These are phyloP conservation scores for Orussus abietinus DNA, from an alignment of 1,140 invertebrate species.

Conservation along the genomic window DNA sequence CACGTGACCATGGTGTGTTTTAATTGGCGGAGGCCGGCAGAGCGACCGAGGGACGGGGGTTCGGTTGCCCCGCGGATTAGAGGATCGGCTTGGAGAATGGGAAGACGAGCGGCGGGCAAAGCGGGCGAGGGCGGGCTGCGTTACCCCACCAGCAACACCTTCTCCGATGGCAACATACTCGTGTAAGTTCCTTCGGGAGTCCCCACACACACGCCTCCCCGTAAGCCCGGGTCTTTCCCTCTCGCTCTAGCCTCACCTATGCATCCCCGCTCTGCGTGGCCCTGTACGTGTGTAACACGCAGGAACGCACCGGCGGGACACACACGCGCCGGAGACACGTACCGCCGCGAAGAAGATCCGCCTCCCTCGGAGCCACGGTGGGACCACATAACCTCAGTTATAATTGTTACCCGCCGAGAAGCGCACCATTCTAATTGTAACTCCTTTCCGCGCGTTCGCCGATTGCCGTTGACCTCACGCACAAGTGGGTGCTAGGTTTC, in stretches of 20 bases:
- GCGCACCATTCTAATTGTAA: conserved; percentile 31
- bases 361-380: conserved; percentile 23
- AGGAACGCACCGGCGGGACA: conserved; percentile 15
- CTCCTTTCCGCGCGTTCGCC: neutral
- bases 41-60: conserved; percentile 13
- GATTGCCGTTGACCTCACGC: conserved; percentile 9
- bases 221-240: conserved; percentile 14
- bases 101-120: conserved; percentile 21
- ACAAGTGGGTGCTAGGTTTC: neutral
- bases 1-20: conserved; percentile 8
- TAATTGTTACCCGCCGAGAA: conserved; percentile 52
- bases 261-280: too few relatives aligned
- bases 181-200: conserved; percentile 9
- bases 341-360: conserved; percentile 21
- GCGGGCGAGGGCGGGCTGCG: conserved; percentile 42
- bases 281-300: too few relatives aligned
- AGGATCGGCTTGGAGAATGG: conserved; percentile 26
- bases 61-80: conserved; percentile 44
- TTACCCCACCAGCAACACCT: conserved; percentile 49
- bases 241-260: too few relatives aligned
- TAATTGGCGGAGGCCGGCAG: conserved; percentile 18
- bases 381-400: conserved; percentile 54
- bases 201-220: conserved; percentile 17
- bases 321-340: conserved; percentile 7
- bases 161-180: conserved; percentile 34